Conservation (phyloP, 2,113 vertebrate species). For the Ochotona curzoniae region DNA sequence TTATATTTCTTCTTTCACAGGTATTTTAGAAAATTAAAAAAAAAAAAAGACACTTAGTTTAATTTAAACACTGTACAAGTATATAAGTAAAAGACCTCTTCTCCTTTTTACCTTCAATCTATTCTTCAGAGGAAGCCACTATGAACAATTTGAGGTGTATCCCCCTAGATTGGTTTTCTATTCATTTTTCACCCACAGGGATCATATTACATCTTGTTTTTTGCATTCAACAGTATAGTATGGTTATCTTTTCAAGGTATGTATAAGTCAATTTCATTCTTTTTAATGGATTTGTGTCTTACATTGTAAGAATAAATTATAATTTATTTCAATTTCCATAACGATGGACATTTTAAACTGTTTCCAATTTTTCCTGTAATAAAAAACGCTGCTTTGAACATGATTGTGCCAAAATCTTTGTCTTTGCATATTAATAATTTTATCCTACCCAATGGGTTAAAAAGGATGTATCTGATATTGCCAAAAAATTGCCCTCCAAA, state of each 20-base stretch:
- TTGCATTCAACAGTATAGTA: not conserved
- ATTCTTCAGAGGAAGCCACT: not conserved
- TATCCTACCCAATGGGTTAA: slow-evolving; percentile 21
- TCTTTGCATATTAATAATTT: slow-evolving; percentile 9
- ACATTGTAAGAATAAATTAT: not conserved
- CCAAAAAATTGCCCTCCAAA: not conserved
- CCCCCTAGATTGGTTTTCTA: not conserved
- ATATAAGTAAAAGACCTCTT: not conserved
- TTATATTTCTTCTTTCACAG: not conserved
- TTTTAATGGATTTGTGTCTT: slow-evolving; percentile 4
- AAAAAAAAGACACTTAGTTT: not conserved
- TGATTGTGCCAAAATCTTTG: not conserved
- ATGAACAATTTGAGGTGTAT: not conserved
- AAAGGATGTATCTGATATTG: slow-evolving; percentile 10
- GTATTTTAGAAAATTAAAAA: slow-evolving; percentile 25
- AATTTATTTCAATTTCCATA: slow-evolving; percentile 39
- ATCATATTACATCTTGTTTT: not conserved
- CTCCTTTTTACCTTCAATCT: not conserved
- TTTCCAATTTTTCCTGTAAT: slow-evolving; percentile 19
- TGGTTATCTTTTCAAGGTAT: slow-evolving; percentile 15
- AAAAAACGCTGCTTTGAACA: slow-evolving; percentile 36
- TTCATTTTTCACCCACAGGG: not conserved
- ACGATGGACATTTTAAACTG: slow-evolving; percentile 7
- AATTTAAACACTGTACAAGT: not conserved
- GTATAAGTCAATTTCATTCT: not conserved